Conservation (phyloP, 1,140 invertebrate genomes). For the Pteromalus puparum region DNA sequence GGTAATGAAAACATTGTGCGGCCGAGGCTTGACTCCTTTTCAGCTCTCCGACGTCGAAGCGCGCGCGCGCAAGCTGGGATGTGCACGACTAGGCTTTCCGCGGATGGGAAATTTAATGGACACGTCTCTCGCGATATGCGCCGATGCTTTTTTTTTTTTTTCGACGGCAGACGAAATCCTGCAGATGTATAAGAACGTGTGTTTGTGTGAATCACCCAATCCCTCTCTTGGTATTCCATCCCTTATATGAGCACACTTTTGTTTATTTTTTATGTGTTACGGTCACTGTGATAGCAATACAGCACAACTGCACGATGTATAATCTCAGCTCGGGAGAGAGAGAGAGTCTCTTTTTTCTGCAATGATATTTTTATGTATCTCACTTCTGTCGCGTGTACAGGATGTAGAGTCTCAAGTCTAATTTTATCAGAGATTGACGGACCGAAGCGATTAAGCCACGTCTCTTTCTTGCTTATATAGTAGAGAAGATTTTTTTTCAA, state of each 20-base stretch:
- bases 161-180: too few species aligned
- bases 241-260: neutral
- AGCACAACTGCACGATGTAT: neutral
- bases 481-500: neutral
- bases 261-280: neutral
- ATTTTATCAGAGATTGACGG: too few species aligned
- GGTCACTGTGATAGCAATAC: neutral
- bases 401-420: too few species aligned
- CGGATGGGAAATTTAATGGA: slow-evolving; percentile 1
- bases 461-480: too few species aligned
- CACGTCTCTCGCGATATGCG: neutral
- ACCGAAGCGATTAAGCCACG: too few species aligned
- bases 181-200: neutral
- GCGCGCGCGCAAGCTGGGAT: neutral
- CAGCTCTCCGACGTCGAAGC: neutral
- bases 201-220: neutral
- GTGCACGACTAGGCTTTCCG: neutral
- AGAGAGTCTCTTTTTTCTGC: too few species aligned
- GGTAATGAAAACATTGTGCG: slow-evolving; percentile 45
- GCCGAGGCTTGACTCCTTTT: slow-evolving; percentile 6
- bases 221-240: neutral
- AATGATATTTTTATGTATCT: too few species aligned
- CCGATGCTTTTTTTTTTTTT: neutral
- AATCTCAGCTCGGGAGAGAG: too few species aligned
- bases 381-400: too few species aligned